Percentiles rank a stretch among this genome's conserved stretches.
Conservation (phyloP, 2,888 invertebrate genomes). For the Eutolmus rufibarbis region DNA sequence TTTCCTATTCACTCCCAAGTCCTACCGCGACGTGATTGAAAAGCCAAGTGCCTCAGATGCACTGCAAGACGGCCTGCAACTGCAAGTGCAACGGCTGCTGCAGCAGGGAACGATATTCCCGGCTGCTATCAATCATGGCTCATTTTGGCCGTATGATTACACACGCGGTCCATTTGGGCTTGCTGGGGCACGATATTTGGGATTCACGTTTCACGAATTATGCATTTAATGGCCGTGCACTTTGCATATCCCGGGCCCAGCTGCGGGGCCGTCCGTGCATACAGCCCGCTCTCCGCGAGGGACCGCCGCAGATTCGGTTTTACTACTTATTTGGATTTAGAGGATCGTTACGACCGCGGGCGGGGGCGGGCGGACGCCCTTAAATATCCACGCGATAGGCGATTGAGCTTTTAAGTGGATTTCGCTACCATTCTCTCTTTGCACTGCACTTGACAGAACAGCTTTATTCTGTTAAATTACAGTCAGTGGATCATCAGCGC, state of each 20-base stretch:
- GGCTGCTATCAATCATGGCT: slow-evolving; percentile 46
- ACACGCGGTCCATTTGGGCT: slow-evolving; percentile 40
- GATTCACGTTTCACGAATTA: slow-evolving; percentile 47
- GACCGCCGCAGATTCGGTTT: background rate
- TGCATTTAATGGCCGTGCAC: slow-evolving; percentile 45
- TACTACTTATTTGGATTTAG: slow-evolving; percentile 21
- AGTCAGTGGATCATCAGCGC: slow-evolving; percentile 23
- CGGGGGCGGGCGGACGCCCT: background rate
- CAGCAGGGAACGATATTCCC: slow-evolving; percentile 25
- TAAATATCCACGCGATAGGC: slow-evolving; percentile 23
- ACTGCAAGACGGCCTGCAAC: background rate
- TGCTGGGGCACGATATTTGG: slow-evolving; percentile 46
- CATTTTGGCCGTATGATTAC: slow-evolving; percentile 46
- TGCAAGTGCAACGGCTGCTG: background rate
- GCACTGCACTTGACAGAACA: slow-evolving; percentile 28
- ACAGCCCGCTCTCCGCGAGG: slow-evolving; percentile 5
- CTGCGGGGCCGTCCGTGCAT: slow-evolving; percentile 1
- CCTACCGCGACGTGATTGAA: background rate
- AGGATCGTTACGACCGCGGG: background rate
- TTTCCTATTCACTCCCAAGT: background rate
- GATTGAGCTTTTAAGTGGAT: slow-evolving; percentile 35
- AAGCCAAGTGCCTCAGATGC: background rate
- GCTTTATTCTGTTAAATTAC: slow-evolving; percentile 33
- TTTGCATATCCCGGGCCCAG: slow-evolving; percentile 43
- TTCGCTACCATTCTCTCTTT: slow-evolving; percentile 21